phyloP scores from a whole-genome alignment of 2,797 vertebrate genomes.

The Hylomyscus alleni region DNA sequence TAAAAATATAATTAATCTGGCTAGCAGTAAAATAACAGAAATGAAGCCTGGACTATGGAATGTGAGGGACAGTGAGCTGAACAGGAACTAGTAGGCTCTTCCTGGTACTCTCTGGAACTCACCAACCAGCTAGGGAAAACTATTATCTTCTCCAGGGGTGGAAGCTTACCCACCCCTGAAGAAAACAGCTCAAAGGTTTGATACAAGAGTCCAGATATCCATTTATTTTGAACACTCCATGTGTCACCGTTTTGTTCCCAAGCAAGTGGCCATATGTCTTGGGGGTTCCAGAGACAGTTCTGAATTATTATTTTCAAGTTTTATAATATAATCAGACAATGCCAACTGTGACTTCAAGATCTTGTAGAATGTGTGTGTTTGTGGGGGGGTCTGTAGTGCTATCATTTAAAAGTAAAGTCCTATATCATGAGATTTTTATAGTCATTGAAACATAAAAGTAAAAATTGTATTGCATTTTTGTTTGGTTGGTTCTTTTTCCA shows the following conservation, averaged over 20 bases:
- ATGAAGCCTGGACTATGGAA: conserved; percentile 52
- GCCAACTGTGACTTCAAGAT: background rate
- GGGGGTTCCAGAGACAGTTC: background rate
- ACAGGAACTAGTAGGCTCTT: background rate
- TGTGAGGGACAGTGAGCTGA: background rate
- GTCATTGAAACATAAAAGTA: background rate
- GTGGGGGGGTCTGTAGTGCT: background rate
- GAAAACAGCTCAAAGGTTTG: background rate
- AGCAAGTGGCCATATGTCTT: background rate
- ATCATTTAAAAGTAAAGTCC: background rate
- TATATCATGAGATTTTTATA: background rate
- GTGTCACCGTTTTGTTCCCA: background rate
- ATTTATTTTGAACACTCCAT: too few species aligned
- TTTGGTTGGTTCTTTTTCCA: too few species aligned
- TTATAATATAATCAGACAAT: background rate
- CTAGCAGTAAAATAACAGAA: conserved; percentile 65
- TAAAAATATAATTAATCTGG: conserved; percentile 57
- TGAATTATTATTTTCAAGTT: background rate
- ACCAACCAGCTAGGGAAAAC: background rate
- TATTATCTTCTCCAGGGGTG: background rate
- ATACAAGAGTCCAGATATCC: background rate
- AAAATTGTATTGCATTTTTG: background rate
- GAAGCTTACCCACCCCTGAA: background rate
- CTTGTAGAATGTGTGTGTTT: background rate
- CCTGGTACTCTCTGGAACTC: background rate